These are phyloP conservation scores for Okamejei kenojei DNA, from an alignment of 2,797 vertebrate species.

Conservation along the genomic window DNA sequence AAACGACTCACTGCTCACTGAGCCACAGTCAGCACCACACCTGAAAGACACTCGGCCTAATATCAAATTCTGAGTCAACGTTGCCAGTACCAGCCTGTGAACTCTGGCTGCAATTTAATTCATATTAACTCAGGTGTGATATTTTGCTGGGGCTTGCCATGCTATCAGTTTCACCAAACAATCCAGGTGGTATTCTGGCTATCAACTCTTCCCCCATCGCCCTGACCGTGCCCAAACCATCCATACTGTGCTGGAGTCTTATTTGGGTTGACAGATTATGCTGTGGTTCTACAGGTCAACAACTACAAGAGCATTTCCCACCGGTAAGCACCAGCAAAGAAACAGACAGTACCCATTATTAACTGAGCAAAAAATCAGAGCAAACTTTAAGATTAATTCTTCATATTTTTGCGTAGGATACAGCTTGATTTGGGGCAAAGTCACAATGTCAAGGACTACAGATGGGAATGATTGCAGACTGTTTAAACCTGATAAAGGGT, in stretches of 20 bases:
- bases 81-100: neutral
- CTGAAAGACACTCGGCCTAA: neutral
- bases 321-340: neutral
- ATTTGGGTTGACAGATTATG: neutral
- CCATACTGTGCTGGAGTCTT: neutral
- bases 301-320: neutral
- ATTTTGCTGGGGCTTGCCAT: neutral
- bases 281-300: neutral
- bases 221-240: neutral
- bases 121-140: neutral
- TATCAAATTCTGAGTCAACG: neutral
- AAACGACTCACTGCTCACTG: no score
- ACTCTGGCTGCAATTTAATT: neutral
- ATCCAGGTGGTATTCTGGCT: neutral
- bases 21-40: neutral
- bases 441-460: neutral
- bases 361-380: neutral
- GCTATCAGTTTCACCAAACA: neutral
- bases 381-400: neutral
- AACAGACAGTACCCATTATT: neutral
- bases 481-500: neutral
- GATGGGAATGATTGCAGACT: neutral
- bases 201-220: neutral
- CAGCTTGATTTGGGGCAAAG: neutral
- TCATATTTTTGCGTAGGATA: neutral